Percentiles rank a stretch among this genome's conserved stretches.
These are phyloP conservation scores for Lottia scabra DNA, from an alignment of 2,888 invertebrate species.

Conservation along the genomic window DNA sequence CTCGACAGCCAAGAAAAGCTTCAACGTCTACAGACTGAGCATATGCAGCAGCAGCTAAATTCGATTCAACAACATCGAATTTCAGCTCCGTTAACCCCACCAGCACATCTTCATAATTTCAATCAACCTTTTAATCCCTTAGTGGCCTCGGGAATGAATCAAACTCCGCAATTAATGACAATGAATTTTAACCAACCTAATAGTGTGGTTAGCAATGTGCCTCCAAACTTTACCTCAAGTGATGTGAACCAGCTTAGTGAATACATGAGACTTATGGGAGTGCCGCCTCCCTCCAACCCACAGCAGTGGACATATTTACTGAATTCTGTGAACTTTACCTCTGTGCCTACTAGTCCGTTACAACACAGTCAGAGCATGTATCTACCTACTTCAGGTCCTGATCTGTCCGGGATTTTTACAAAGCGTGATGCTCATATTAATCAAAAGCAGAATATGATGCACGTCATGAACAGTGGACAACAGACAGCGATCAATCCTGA, in stretches of 20 bases:
- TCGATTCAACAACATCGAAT: slow-evolving; percentile 37
- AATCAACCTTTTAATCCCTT: background rate
- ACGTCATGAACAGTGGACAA: background rate
- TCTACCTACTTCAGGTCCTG: slow-evolving; percentile 12
- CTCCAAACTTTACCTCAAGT: slow-evolving; percentile 38
- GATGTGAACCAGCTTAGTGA: slow-evolving; percentile 37
- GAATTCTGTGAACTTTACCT: slow-evolving; percentile 36
- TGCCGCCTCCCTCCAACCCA: slow-evolving; percentile 42
- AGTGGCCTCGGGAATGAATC: background rate
- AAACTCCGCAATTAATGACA: slow-evolving; percentile 22
- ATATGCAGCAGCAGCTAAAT: slow-evolving; percentile 37
- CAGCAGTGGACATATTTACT: slow-evolving; percentile 54
- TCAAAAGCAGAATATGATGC: slow-evolving; percentile 12
- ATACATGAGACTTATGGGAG: slow-evolving; percentile 53
- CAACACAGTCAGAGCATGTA: slow-evolving; percentile 14
- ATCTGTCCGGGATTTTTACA: slow-evolving; percentile 16
- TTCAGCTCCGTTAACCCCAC: slow-evolving; percentile 38
- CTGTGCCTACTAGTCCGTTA: slow-evolving; percentile 7
- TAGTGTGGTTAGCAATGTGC: slow-evolving; percentile 28
- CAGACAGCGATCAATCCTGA: background rate
- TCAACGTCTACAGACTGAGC: slow-evolving; percentile 45
- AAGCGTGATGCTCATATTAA: slow-evolving; percentile 5
- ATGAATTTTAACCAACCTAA: background rate
- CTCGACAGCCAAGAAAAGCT: slow-evolving; percentile 47
- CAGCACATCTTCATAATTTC: slow-evolving; percentile 27